phyloP scores from a whole-genome alignment of 2,113 vertebrate genomes.

The Manacus vitellinus region DNA sequence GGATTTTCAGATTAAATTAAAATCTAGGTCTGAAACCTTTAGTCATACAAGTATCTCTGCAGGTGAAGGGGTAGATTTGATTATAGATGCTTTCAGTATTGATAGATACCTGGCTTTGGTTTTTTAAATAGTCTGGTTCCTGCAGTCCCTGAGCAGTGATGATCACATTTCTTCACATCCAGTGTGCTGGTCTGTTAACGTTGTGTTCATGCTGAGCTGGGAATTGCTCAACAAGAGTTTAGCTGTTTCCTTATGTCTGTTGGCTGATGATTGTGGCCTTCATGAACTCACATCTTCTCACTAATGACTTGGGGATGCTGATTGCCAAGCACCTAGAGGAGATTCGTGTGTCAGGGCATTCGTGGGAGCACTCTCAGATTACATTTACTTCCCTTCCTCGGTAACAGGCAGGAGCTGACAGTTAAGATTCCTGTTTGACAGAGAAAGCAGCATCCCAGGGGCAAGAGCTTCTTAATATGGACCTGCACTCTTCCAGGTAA shows the following conservation, averaged over 20 bases:
- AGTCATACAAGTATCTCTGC: neutral
- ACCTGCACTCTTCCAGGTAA: neutral
- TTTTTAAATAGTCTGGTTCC: neutral
- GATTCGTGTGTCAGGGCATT: neutral
- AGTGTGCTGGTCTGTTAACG: neutral
- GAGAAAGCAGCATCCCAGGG: neutral
- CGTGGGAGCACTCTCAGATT: neutral
- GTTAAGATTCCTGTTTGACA: neutral
- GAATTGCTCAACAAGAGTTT: slow-evolving; percentile 18
- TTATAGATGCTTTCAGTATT: neutral
- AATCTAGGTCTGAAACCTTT: neutral
- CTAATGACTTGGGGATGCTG: neutral
- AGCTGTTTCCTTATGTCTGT: neutral
- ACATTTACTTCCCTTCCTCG: neutral
- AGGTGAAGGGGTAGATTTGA: neutral
- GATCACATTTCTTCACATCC: neutral
- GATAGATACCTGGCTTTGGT: neutral
- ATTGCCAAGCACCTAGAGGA: slow-evolving; percentile 1
- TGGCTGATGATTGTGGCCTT: neutral
- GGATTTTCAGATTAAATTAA: neutral
- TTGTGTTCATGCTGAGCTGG: slow-evolving; percentile 1
- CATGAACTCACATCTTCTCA: neutral
- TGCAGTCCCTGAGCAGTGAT: neutral
- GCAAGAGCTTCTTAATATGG: neutral
- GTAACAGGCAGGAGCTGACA: neutral